Evolutionary conservation across 2,888 invertebrate genomes (phyloP).

Genomic region (Drosophila prolongata): DNA sequence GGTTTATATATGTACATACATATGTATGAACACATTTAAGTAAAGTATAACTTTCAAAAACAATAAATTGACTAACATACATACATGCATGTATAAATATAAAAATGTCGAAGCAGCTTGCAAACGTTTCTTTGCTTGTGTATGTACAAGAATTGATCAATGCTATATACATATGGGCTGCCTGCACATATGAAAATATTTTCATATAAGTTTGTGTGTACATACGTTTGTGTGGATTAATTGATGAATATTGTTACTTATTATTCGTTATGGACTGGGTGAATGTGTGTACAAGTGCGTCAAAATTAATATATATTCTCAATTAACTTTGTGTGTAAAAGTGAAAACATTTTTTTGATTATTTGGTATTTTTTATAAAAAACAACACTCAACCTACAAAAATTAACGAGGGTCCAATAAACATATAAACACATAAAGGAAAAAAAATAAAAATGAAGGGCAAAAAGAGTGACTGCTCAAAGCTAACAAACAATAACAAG

Average conservation of each 20-base stretch:
- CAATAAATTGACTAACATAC: constrained; percentile 1
- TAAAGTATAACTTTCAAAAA: too few species aligned
- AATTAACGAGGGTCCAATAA: neutral
- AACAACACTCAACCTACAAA: too few species aligned
- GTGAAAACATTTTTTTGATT: too few species aligned
- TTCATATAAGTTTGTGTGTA: neutral
- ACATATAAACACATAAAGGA: constrained; percentile 14
- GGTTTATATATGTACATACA: too few species aligned
- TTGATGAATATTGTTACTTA: neutral
- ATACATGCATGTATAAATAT: neutral
- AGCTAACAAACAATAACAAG: constrained; percentile 12
- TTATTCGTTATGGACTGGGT: neutral
- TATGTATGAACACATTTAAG: too few species aligned
- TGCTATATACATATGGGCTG: neutral
- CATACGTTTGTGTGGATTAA: neutral
- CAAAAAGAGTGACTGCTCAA: neutral
- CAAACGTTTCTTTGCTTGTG: neutral
- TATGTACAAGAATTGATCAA: neutral
- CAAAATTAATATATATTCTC: too few species aligned
- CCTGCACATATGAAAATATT: neutral
- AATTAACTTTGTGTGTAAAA: too few species aligned
- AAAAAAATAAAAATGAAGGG: constrained; percentile 9
- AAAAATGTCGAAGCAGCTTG: neutral
- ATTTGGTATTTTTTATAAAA: too few species aligned
- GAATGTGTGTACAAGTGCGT: neutral